Evolutionary conservation across 2,113 vertebrate species (phyloP).

Genomic region (Nestor notabilis): DNA sequence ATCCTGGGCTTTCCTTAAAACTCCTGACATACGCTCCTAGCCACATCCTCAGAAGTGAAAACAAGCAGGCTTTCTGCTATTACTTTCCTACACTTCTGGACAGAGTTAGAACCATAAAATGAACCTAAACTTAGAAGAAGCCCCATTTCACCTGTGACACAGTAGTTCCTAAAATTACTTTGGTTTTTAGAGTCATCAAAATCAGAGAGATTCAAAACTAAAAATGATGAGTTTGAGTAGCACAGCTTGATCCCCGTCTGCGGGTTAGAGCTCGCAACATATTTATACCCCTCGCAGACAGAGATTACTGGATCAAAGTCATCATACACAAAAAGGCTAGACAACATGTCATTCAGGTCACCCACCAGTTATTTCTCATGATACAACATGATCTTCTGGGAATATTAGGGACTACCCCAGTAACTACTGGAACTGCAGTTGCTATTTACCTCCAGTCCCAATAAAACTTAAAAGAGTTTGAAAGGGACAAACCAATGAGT

Average conservation of each 20-base stretch:
- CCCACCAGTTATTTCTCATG: background rate
- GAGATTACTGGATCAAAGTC: background rate
- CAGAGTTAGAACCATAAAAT: background rate
- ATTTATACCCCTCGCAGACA: background rate
- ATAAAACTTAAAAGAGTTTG: background rate
- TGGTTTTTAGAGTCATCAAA: accelerated
- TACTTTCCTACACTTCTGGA: background rate
- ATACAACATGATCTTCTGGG: background rate
- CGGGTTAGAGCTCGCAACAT: background rate
- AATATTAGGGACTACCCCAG: background rate
- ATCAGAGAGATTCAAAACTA: background rate
- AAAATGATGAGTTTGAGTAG: background rate
- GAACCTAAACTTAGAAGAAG: background rate
- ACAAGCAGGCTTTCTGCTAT: background rate
- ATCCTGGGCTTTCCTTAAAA: background rate
- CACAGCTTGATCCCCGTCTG: background rate
- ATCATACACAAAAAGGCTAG: background rate
- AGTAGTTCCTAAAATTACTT: accelerated
- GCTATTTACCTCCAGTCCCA: background rate
- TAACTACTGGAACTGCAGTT: background rate
- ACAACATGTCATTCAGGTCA: slow-evolving; percentile 13
- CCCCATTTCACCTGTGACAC: background rate
- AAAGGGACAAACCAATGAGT: background rate
- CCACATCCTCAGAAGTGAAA: background rate
- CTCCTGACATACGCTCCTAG: background rate